Percentiles rank a stretch among this genome's conserved stretches.
phyloP scores from a whole-genome alignment of 2,888 invertebrate species.

The Apamea epomidion region DNA sequence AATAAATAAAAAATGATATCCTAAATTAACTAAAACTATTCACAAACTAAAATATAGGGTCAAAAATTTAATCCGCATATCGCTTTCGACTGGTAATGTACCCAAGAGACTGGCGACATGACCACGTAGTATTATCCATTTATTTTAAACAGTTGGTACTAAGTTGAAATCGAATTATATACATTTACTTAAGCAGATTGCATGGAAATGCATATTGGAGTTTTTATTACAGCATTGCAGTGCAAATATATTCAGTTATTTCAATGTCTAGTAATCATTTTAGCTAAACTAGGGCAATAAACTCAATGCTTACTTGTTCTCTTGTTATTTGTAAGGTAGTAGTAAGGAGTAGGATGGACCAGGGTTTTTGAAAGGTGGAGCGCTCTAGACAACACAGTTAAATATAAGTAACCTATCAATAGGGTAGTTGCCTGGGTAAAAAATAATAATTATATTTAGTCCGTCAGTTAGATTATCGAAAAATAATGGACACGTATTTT shows the following conservation, averaged over 20 bases:
- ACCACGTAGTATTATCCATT: too few relatives aligned
- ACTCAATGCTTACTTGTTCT: constrained; percentile 15
- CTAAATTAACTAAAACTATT: too few relatives aligned
- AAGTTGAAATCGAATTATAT: not conserved
- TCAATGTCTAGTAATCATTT: not conserved
- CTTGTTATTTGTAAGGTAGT: constrained; percentile 21
- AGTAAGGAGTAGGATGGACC: not conserved
- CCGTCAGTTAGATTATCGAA: too few relatives aligned
- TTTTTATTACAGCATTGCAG: not conserved
- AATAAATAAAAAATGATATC: too few relatives aligned
- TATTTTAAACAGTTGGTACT: not conserved
- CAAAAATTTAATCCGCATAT: too few relatives aligned
- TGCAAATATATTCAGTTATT: not conserved
- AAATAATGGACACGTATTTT: too few relatives aligned
- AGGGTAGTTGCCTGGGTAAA: too few relatives aligned
- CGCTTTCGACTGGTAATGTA: too few relatives aligned
- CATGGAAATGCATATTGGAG: too few relatives aligned
- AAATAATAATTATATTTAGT: too few relatives aligned
- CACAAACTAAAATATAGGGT: too few relatives aligned
- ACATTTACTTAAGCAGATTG: not conserved
- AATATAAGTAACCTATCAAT: not conserved
- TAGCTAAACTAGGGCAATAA: not conserved
- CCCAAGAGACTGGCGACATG: too few relatives aligned
- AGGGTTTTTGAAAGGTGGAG: constrained; percentile 12
- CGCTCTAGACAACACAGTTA: constrained; percentile 26